Conservation (phyloP, 2,888 invertebrate genomes). For the Drosophila prostipennis region DNA sequence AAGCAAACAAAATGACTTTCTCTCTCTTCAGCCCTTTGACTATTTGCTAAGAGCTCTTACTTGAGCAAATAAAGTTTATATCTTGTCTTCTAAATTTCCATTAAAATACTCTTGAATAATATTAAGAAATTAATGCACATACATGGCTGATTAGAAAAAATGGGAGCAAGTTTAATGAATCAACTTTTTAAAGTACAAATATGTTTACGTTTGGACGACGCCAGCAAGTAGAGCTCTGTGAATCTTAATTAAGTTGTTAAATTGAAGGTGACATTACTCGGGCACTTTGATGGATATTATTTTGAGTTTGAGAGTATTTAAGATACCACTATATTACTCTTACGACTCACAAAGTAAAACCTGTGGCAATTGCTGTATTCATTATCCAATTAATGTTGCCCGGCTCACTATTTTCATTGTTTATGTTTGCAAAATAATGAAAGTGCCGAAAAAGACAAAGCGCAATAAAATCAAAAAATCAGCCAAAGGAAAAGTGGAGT, state of each 20-base stretch:
- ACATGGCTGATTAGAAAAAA: neutral
- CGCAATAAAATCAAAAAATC: constrained; percentile 30
- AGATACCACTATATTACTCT: too few species aligned
- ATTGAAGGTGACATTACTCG: constrained; percentile 18
- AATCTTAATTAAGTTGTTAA: constrained; percentile 14
- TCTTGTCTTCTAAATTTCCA: neutral
- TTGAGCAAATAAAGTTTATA: too few species aligned
- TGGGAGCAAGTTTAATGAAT: constrained; percentile 20
- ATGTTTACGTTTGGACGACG: constrained; percentile 4
- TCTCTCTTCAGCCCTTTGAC: neutral
- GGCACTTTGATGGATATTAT: neutral
- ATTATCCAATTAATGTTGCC: constrained; percentile 34
- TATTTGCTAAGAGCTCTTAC: neutral
- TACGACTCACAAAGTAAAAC: neutral
- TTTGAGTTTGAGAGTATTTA: neutral
- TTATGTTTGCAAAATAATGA: constrained; percentile 56
- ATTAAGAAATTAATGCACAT: neutral
- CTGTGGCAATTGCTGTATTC: constrained; percentile 9
- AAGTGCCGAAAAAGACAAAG: constrained; percentile 52
- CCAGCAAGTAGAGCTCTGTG: neutral
- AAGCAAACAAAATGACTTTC: constrained; percentile 11
- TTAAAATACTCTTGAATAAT: neutral
- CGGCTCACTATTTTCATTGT: constrained; percentile 8
- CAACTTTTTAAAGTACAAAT: constrained; percentile 23
- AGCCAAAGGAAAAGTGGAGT: constrained; percentile 28